These are phyloP conservation scores for Lutjanus campechanus DNA, from an alignment of 2,797 vertebrate species.

Conservation along the genomic window DNA sequence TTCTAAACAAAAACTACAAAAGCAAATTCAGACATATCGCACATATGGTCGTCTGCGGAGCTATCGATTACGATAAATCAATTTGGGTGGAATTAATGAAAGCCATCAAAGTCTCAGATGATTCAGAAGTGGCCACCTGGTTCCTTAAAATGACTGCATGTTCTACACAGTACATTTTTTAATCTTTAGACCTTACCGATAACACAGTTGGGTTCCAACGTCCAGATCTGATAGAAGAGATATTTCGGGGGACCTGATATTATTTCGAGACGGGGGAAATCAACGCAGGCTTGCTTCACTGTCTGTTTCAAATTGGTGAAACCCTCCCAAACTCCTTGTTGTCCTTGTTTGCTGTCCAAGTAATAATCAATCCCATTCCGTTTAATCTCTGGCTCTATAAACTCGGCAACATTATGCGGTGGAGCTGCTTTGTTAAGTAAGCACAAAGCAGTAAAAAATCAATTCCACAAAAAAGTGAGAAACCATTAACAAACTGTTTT, in stretches of 20 bases:
- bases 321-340: conserved; percentile 73
- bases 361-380: conserved; percentile 82
- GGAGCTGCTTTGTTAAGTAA: conserved; percentile 69
- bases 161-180: conserved; percentile 17
- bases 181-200: conserved; percentile 18
- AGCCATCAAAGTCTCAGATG: conserved; percentile 51
- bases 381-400: conserved; percentile 74
- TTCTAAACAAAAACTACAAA: conserved; percentile 83
- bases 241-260: conserved; percentile 56
- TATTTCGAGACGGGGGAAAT: conserved; percentile 67
- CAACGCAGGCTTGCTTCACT: conserved; percentile 46
- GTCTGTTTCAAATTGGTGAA: conserved; percentile 81
- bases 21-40: conserved; percentile 70
- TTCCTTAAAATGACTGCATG: conserved; percentile 36
- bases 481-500: conserved; percentile 70
- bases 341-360: conserved; percentile 79
- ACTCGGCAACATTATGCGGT: conserved; percentile 65
- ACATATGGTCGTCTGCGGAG: conserved; percentile 64
- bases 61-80: conserved; percentile 78
- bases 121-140: conserved; percentile 46
- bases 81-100: conserved; percentile 63
- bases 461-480: conserved; percentile 67
- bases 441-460: conserved; percentile 65
- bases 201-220: conserved; percentile 36
- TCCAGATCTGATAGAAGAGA: conserved; percentile 47